A percentile compares a stretch with the other conserved stretches of the same genome.
phyloP scores from a whole-genome alignment of 2,888 invertebrate species.

The Chrysolina americana region DNA sequence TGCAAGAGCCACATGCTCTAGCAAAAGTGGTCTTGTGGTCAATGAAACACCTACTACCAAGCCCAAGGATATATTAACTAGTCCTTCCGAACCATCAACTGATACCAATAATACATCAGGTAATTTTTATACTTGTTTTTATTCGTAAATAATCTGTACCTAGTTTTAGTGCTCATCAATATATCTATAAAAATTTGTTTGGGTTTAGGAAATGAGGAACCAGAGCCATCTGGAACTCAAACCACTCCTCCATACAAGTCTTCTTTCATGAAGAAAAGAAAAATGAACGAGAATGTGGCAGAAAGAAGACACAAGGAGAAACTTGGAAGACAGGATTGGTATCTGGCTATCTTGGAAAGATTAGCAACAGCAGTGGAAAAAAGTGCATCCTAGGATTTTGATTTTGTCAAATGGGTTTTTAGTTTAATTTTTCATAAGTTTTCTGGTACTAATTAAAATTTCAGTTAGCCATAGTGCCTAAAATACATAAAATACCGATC shows the following conservation, averaged over 20 bases:
- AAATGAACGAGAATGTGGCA: neutral
- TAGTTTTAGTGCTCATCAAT: neutral
- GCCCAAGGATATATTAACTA: neutral
- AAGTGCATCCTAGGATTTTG: neutral
- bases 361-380: neutral
- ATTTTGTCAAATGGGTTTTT: neutral
- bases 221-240: neutral
- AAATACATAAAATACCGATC: neutral
- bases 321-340: neutral
- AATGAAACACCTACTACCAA: neutral
- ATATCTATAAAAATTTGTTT: neutral
- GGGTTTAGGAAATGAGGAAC: too few relatives aligned
- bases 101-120: too few relatives aligned
- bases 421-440: neutral
- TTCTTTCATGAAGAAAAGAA: neutral
- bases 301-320: neutral
- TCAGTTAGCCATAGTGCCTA: too few relatives aligned
- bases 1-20: too few relatives aligned
- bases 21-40: neutral
- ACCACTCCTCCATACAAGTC: constrained; percentile 1
- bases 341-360: neutral
- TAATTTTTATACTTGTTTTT: neutral
- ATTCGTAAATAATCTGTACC: neutral
- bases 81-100: too few relatives aligned
- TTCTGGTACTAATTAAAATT: too few relatives aligned